These are phyloP conservation scores for Gadopsis bispinosus DNA, from an alignment of 2,797 vertebrate species.

Conservation along the genomic window DNA sequence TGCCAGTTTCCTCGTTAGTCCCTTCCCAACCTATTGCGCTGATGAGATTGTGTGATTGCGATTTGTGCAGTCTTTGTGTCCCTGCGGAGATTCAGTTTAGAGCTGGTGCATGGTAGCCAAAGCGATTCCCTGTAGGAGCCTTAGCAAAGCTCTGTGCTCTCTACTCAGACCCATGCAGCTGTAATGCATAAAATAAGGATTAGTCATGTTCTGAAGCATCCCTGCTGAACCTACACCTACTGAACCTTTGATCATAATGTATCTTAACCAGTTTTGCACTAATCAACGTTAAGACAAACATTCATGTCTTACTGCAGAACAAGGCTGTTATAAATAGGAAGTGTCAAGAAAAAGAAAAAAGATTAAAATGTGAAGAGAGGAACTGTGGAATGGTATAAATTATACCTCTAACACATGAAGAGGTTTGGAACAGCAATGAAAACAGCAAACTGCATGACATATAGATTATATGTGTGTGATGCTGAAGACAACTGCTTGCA, in stretches of 20 bases:
- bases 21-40: constrained; percentile 3
- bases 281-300: constrained; percentile 9
- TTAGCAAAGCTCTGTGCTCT: constrained; percentile 6
- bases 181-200: constrained; percentile 13
- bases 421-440: constrained; percentile 1
- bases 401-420: constrained; percentile 2
- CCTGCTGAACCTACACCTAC: background rate
- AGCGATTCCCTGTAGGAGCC: background rate
- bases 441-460: constrained; percentile 5
- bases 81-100: constrained; percentile 38
- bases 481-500: constrained; percentile 7
- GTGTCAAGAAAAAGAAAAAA: background rate
- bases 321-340: background rate
- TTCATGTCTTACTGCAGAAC: constrained; percentile 13
- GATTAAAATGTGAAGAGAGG: constrained; percentile 24
- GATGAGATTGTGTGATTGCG: constrained; percentile 42
- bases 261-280: constrained; percentile 5
- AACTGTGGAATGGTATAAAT: constrained; percentile 18
- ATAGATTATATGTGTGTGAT: constrained; percentile 19
- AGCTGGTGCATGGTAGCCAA: constrained; percentile 12
- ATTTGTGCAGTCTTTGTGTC: constrained; percentile 40
- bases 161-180: constrained; percentile 6
- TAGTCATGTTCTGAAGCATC: background rate
- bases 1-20: constrained; percentile 31
- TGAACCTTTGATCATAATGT: background rate